Conservation (phyloP, 2,113 vertebrate genomes). For the Antechinus stuartii region DNA sequence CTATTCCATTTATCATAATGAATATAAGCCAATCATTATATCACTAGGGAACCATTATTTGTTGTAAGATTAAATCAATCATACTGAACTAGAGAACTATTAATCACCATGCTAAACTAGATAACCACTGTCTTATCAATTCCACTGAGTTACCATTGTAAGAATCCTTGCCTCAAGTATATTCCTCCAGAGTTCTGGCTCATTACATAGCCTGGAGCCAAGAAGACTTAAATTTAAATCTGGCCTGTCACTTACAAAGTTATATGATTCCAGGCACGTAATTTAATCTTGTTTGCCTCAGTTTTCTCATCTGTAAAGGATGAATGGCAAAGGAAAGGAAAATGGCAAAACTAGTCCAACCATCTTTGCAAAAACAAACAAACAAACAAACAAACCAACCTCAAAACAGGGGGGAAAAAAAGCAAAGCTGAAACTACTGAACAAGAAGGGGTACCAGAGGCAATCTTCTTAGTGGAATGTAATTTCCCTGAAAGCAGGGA, state of each 20-base stretch:
- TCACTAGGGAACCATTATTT: too few species aligned
- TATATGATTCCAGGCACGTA: neutral
- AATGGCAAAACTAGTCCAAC: neutral
- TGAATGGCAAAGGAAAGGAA: too few species aligned
- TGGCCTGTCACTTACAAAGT: neutral
- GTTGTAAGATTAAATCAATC: too few species aligned
- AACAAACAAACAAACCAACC: neutral
- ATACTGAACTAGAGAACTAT: too few species aligned
- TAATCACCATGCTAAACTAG: too few species aligned
- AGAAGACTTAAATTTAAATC: neutral
- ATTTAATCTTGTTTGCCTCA: neutral
- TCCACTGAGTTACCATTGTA: too few species aligned
- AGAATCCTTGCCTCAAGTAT: too few species aligned
- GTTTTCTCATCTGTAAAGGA: neutral
- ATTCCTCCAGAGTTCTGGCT: too few species aligned
- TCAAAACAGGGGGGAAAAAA: neutral
- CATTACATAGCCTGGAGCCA: neutral
- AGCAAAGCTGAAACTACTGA: neutral
- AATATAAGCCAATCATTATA: too few species aligned
- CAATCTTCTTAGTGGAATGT: neutral
- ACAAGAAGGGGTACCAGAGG: neutral
- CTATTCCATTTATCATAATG: too few species aligned
- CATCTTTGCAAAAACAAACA: neutral
- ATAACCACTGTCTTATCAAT: too few species aligned
- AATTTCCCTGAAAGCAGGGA: neutral